phyloP scores from a whole-genome alignment of 2,888 invertebrate species.

The Stegophylla sp. region DNA sequence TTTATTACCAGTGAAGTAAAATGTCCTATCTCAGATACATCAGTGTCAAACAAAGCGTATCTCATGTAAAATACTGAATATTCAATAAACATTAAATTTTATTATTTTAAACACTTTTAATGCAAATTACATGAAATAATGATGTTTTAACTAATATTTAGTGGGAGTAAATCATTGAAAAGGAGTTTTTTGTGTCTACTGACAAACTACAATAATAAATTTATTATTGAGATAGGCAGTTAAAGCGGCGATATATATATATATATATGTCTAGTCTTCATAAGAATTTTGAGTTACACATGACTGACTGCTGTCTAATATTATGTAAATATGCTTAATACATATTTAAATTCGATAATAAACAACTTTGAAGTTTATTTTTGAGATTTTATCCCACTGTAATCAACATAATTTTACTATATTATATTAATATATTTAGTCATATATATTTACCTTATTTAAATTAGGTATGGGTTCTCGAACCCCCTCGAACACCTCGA shows the following conservation, averaged over 20 bases:
- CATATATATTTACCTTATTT: too few species aligned
- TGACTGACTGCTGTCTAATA: too few species aligned
- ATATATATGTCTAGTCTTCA: too few species aligned
- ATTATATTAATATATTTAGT: too few species aligned
- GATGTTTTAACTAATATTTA: neutral
- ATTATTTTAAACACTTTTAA: neutral
- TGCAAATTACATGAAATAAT: neutral
- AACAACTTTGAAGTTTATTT: too few species aligned
- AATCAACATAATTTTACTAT: too few species aligned
- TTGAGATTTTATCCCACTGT: too few species aligned
- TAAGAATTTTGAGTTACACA: too few species aligned
- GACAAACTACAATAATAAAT: neutral
- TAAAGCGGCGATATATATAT: neutral
- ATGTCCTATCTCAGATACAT: neutral
- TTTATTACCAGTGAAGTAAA: constrained; percentile 5
- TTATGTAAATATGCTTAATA: too few species aligned
- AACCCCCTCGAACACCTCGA: too few species aligned
- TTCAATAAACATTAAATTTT: constrained; percentile 10
- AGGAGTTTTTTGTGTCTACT: neutral
- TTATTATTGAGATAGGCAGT: neutral
- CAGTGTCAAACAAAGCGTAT: constrained; percentile 2
- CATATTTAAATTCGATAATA: too few species aligned
- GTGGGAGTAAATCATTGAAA: neutral
- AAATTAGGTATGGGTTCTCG: too few species aligned
- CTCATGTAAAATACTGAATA: constrained; percentile 10